Conservation (phyloP, 2,888 invertebrate genomes). For the Heliconius sara region DNA sequence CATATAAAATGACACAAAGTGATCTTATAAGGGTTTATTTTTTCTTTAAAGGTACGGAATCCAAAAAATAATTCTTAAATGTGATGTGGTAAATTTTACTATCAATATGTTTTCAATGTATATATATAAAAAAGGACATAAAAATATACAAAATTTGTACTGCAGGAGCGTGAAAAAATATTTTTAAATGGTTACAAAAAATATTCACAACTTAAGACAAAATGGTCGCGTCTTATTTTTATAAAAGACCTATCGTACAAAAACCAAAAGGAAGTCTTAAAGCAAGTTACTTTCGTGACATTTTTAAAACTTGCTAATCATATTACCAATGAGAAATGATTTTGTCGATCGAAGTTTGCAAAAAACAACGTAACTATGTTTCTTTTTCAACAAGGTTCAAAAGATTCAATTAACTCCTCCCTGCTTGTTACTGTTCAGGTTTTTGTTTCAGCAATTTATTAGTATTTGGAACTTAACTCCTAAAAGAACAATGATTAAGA, state of each 20-base stretch:
- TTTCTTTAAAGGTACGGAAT: too few species aligned
- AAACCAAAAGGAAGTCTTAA: constrained; percentile 3
- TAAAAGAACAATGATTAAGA: background rate
- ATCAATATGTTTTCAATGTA: background rate
- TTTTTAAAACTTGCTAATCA: background rate
- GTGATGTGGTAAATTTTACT: background rate
- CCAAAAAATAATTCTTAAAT: background rate
- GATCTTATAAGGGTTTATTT: too few species aligned
- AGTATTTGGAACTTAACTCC: background rate
- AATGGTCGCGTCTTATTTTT: constrained; percentile 7
- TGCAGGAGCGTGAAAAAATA: too few species aligned
- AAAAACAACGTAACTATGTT: constrained; percentile 6
- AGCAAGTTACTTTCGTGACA: constrained; percentile 8
- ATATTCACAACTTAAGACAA: background rate
- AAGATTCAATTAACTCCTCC: background rate
- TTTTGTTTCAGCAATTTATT: background rate
- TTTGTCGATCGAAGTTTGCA: background rate
- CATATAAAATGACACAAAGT: too few species aligned
- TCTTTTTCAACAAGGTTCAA: too few species aligned
- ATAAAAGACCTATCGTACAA: background rate
- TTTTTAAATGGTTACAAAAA: background rate
- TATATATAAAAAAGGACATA: background rate
- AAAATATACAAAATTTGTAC: background rate
- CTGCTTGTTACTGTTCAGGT: background rate
- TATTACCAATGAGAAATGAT: background rate